Evolutionary conservation across 2,797 vertebrate species (phyloP).

Genomic region (Sebastes matsubarae): DNA sequence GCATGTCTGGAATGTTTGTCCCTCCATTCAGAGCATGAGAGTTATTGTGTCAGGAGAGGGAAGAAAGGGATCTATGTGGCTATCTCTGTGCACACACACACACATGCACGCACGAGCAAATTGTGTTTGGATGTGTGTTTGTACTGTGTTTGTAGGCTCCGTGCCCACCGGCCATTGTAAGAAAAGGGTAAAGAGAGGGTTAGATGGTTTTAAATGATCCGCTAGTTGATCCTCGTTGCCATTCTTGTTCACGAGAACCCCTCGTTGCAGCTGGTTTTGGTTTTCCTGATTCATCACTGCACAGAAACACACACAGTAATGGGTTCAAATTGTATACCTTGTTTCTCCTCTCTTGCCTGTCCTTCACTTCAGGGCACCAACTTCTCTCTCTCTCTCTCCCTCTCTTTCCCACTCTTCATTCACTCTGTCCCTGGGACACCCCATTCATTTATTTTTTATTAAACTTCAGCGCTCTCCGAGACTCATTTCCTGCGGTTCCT

Average conservation of each 20-base stretch:
- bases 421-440: slow-evolving; percentile 80
- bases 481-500: slow-evolving; percentile 87
- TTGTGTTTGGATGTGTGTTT: slow-evolving; percentile 60
- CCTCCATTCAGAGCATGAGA: slow-evolving; percentile 80
- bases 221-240: slow-evolving; percentile 53
- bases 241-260: slow-evolving; percentile 44
- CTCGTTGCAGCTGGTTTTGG: slow-evolving; percentile 76
- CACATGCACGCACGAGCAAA: slow-evolving; percentile 21
- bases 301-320: slow-evolving; percentile 67
- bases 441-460: slow-evolving; percentile 88
- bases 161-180: slow-evolving; percentile 61
- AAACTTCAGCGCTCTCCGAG: slow-evolving; percentile 84
- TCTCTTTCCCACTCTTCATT: slow-evolving; percentile 61
- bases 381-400: slow-evolving; percentile 36
- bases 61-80: slow-evolving; percentile 72
- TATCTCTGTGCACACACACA: slow-evolving; percentile 59
- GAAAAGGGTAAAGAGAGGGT: slow-evolving; percentile 59
- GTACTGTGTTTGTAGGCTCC: slow-evolving; percentile 59
- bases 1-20: slow-evolving; percentile 87
- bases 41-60: slow-evolving; percentile 81
- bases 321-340: slow-evolving; percentile 62
- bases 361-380: slow-evolving; percentile 59
- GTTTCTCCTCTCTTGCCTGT: slow-evolving; percentile 61
- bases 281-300: slow-evolving; percentile 77
- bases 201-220: slow-evolving; percentile 70